A percentile compares a stretch with the other conserved stretches of the same genome.
These are phyloP conservation scores for Meta bourneti DNA, from an alignment of 2,888 invertebrate species.

Conservation along the genomic window DNA sequence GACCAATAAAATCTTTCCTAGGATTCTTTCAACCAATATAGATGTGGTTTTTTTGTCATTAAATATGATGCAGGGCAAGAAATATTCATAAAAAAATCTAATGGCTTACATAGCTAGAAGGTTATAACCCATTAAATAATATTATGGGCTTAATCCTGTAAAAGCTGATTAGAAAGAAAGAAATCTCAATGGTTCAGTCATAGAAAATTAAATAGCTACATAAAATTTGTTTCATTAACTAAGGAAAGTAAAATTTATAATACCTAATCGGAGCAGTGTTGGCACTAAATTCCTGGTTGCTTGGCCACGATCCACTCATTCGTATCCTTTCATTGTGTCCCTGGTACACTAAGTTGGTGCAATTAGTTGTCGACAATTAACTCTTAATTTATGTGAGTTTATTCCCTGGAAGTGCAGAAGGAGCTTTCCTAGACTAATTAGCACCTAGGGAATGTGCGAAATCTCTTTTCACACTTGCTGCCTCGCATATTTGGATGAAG, in stretches of 20 bases:
- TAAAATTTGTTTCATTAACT: neutral
- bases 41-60: too few species aligned
- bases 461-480: slow-evolving; percentile 2
- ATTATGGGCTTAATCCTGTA: too few species aligned
- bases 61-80: too few species aligned
- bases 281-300: neutral
- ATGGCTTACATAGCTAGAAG: too few species aligned
- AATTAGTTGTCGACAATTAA: neutral
- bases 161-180: too few species aligned
- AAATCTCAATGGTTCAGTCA: too few species aligned
- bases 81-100: too few species aligned
- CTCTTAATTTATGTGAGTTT: slow-evolving; percentile 5
- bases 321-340: neutral
- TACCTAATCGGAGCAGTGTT: neutral
- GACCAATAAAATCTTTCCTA: too few species aligned
- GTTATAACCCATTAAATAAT: too few species aligned
- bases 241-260: neutral
- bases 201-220: too few species aligned
- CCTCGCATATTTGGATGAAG: slow-evolving; percentile 9
- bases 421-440: slow-evolving; percentile 4
- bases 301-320: neutral
- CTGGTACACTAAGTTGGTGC: neutral
- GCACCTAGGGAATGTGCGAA: slow-evolving; percentile 5
- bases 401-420: slow-evolving; percentile 12
- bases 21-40: too few species aligned